Base-by-base conservation (phyloP, 2,113 vertebrate genomes). In the Phoenicopterus ruber region DNA sequence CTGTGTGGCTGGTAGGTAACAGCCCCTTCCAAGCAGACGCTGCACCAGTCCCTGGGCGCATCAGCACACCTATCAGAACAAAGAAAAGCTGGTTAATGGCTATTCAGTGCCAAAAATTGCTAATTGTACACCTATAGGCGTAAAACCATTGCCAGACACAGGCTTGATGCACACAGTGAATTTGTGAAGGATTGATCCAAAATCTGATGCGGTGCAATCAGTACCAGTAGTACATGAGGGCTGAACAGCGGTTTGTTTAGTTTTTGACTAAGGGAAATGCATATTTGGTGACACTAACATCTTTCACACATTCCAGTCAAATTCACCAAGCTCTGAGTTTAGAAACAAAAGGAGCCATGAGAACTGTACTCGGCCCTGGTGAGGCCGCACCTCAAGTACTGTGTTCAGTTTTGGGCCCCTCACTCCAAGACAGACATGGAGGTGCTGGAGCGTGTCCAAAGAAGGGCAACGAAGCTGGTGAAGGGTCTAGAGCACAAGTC, bases 221-320 rank as follows among this genome's bases (percentile, higher is more conserved):
- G 32, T 29, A 49, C 6, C 1, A 14, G 26, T 1, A 26, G 34
- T 1, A n/a, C 10, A 13, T 2, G 0, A 31, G n/a, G 6, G 34
- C 5, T 54, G 38, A 42, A 6, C 15, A 40, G 40, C 0, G 1
- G 9, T 44, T 47, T 55, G 18, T 20, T 82, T 32, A 34, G 19
- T 9, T 17, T 69, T 31, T 46, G 7, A 47, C 49, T 40, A 25
- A 28, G 19, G 15, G 11, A 91, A 80, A 90, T 11, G 12, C 16
- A 7, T 40, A 50, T 70, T 38, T 34, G 19, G 28, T 55, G 52
- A 47, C 7, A 32, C 9, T 32, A 32, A 47, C 4, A 7, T 66
- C 36, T 73, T 65, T 38, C 42, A 40, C 18, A 13, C 4, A 21
- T 20, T 84, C 49, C 40, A 46, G 36, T 24, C 36, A 52, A 65